Evolutionary conservation across 1,140 invertebrate species (phyloP), one percentile per base, ranked within the genome.

Genomic region (Cyphomyrmex costatus): DNA sequence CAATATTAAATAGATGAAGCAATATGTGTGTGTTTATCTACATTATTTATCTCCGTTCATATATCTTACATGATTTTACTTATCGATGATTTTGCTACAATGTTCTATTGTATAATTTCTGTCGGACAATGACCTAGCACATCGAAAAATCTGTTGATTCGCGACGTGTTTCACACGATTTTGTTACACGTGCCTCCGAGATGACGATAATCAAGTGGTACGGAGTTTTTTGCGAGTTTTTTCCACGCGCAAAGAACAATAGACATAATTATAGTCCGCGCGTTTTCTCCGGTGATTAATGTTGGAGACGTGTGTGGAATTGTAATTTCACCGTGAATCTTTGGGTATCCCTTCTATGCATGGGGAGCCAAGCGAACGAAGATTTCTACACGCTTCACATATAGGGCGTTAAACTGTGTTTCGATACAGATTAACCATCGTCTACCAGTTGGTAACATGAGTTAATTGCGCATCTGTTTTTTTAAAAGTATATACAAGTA

Each of bases 321-420:
- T 58, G 78, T 51, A 92, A 86, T 92, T 92, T 92, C 91, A 87
- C 91, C 87, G 36, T 16, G 33, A 63, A 91, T 86, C 84, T 85
- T 65, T 3, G 19, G 24, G 24, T 70, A 63, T 46, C 42, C 76
- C 85, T 86, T 85, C 86, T 85, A 93, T 89, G 93, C 93, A 92
- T 94, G 93, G 71, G 73, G 91, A 90, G 49, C 88, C 94, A 94
- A 92, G 93, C 92, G 91, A 92, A 16, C 92, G 92, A 92, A 88
- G 88, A 94, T 94, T 94, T 94, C 93, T 94, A 90, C 91, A 85
- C 88, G 87, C 88, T 94, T 92, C 92, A 93, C 94, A 95, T 94
- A 94, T 95, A 92, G 94, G 92, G 92, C 94, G 92, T 93, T 93
- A 93, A n/a, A 93, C 93, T 91, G 92, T 93, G 89, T 89, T 91